Conservation (phyloP, 1,140 invertebrate species). For the Pomacea maculata region DNA sequence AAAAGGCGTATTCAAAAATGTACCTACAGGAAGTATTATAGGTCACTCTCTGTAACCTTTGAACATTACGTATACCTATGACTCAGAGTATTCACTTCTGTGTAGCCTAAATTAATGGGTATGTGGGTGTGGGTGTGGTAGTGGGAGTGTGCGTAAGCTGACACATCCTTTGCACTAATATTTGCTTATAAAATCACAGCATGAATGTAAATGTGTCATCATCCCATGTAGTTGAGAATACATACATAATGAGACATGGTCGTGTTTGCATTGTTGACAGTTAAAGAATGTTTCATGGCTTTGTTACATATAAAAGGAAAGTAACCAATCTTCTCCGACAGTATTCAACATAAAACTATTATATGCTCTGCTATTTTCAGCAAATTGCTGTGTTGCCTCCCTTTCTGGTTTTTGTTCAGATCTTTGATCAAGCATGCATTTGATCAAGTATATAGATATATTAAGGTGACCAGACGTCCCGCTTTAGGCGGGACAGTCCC, state of each 20-base stretch:
- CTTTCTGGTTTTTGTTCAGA: too few relatives aligned
- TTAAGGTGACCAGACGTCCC: too few relatives aligned
- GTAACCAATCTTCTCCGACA: too few relatives aligned
- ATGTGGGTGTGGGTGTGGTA: neutral
- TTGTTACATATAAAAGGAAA: neutral
- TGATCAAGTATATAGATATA: too few relatives aligned
- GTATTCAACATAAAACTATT: neutral
- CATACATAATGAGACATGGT: neutral
- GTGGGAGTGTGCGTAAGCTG: neutral
- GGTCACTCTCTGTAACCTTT: too few relatives aligned
- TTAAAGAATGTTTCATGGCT: neutral
- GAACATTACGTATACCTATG: too few relatives aligned
- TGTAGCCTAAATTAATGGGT: neutral
- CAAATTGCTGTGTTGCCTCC: too few relatives aligned
- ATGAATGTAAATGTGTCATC: conserved; percentile 8
- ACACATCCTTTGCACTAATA: neutral
- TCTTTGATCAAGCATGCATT: too few relatives aligned
- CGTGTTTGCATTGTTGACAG: neutral
- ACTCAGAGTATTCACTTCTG: too few relatives aligned
- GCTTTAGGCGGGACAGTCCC: too few relatives aligned
- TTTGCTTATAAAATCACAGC: neutral
- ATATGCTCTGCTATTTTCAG: neutral
- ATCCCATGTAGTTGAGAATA: neutral
- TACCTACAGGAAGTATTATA: too few relatives aligned
- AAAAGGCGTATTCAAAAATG: too few relatives aligned